These are phyloP conservation scores for Scortum barcoo DNA, from an alignment of 2,113 vertebrate species.

Conservation along the genomic window DNA sequence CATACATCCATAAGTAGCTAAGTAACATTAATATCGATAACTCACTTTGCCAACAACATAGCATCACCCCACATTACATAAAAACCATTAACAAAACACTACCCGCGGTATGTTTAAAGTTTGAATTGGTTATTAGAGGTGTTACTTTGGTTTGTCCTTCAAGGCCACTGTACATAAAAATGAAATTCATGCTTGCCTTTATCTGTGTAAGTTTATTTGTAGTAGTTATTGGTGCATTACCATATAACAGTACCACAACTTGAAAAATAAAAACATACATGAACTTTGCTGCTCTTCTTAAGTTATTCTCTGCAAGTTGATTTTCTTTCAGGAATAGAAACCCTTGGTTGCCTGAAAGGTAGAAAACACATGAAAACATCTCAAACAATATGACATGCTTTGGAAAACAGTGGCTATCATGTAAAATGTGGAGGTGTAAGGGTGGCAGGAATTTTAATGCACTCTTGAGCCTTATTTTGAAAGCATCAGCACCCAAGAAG, in stretches of 20 bases:
- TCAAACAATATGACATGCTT: constrained; percentile 23
- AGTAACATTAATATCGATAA: not conserved
- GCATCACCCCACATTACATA: not conserved
- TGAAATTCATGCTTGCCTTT: not conserved
- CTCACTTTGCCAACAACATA: not conserved
- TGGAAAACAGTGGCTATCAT: constrained; percentile 28
- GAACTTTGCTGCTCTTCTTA: not conserved
- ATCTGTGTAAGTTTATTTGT: not conserved
- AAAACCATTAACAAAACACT: not conserved
- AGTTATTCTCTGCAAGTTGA: constrained; percentile 20
- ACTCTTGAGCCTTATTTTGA: not conserved
- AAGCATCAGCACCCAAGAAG: constrained; percentile 18
- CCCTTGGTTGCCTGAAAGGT: constrained; percentile 20
- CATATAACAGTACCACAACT: not conserved
- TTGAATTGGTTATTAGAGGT: not conserved
- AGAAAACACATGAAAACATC: constrained; percentile 26
- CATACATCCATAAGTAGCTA: not conserved
- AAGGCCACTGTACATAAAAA: constrained; percentile 2
- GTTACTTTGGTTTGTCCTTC: constrained; percentile 11
- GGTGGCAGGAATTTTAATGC: constrained; percentile 14
- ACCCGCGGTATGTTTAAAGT: not conserved
- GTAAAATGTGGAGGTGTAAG: constrained; percentile 19
- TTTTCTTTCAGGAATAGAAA: constrained; percentile 16
- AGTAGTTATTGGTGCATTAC: not conserved
- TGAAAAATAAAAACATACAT: not conserved